phyloP scores from a whole-genome alignment of 1,140 invertebrate species.

The Ceratina australensis region DNA sequence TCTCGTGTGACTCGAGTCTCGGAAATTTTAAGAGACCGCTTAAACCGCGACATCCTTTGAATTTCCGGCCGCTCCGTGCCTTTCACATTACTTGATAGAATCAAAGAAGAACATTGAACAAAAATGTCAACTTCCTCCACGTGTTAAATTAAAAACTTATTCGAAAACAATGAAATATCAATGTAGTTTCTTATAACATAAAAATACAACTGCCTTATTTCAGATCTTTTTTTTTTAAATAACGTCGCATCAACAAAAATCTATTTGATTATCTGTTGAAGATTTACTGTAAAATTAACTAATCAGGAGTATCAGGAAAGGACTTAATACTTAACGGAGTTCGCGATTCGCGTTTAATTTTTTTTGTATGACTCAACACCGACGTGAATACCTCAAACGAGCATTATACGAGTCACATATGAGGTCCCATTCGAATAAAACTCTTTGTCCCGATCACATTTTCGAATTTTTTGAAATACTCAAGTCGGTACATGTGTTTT shows the following conservation, averaged over 20 bases:
- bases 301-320: too few species aligned
- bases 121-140: background rate
- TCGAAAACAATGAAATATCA: too few species aligned
- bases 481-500: background rate
- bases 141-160: background rate
- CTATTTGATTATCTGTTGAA: too few species aligned
- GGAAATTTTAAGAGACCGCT: slow-evolving; percentile 11
- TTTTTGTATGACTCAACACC: background rate
- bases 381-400: background rate
- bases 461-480: background rate
- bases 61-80: slow-evolving; percentile 6
- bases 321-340: too few species aligned
- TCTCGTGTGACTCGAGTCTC: background rate
- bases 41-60: slow-evolving; percentile 23
- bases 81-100: background rate
- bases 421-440: background rate
- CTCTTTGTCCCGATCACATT: background rate
- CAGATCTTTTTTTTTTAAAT: too few species aligned
- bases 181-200: too few species aligned
- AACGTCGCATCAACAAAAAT: too few species aligned
- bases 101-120: background rate
- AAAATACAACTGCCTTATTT: too few species aligned
- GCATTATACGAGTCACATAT: background rate
- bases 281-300: too few species aligned
- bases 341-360: background rate